Base-by-base conservation (phyloP, 2,888 invertebrate genomes). In the Tiliacea aurago region DNA sequence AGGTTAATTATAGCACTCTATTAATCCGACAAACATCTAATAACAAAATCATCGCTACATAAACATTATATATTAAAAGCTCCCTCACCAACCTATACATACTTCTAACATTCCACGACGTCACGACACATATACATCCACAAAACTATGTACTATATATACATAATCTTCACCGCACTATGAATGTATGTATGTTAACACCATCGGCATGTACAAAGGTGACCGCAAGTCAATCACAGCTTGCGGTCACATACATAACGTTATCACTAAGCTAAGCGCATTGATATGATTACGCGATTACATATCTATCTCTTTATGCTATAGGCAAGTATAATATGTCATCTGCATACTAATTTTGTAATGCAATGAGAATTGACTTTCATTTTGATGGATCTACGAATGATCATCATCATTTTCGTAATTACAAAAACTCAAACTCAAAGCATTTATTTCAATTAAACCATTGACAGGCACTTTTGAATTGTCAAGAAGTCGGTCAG, bases 141-240 rank as follows among this genome's bases (percentile, higher is more conserved):
- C 43, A 23, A 0, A 51, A 41, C 33, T 37, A 51, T 18, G 28
- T 20, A 62, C 4, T 37, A 41, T 13, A 41, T 20, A 28, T 58
- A 58, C 28, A 81, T 73, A 63, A 10, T 20, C 3, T 15, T 33
- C 51, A 59, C 78, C 78, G 61, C 78, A 78, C 37, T 55, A 69
- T 53, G 68, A 49, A 51, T 41, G 51, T 56, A 58, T 11, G 41
- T 51, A 37, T 15, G 59, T 67, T 33, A 75, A n/a, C 51, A 62
- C 77, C 66, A 78, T 75, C 63, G 84, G 80, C 64, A 79, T 80
- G 80, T 72, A 80, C 83, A 76, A 70, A 75, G 66, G 66, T 63
- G 79, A 89, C 89, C 89, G 63, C 90, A 88, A 83, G 82, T 88
- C 90, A 85, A 89, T 90, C 90, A 87, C 82, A 85, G 74, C 72